Percentiles rank a stretch among this genome's conserved stretches.
phyloP scores from a whole-genome alignment of 2,797 vertebrate genomes.

The Scolopax bukidnonensis region DNA sequence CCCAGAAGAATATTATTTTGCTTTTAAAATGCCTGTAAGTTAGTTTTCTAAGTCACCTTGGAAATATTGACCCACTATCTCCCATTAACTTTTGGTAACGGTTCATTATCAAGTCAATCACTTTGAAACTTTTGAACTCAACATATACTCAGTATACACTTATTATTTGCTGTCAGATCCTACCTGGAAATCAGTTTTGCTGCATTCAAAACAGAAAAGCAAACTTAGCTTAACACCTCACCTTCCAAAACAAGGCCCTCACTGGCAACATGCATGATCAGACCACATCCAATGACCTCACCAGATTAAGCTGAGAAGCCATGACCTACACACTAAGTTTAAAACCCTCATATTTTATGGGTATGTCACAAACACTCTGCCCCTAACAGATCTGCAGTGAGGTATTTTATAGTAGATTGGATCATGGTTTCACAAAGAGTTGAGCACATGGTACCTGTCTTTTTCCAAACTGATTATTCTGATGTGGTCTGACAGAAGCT shows the following conservation, averaged over 20 bases:
- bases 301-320: background rate
- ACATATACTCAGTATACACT: fast-evolving
- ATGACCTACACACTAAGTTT: background rate
- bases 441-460: background rate
- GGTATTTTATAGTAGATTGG: background rate
- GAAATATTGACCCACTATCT: fast-evolving
- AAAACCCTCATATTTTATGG: background rate
- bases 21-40: background rate
- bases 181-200: background rate
- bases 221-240: background rate
- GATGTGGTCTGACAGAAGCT: constrained; percentile 4
- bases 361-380: fast-evolving
- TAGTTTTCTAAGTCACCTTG: background rate
- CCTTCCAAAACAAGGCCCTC: fast-evolving
- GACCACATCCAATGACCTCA: background rate
- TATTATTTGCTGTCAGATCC: background rate
- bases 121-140: background rate
- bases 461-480: background rate
- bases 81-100: background rate
- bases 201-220: background rate
- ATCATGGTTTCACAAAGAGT: background rate
- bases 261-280: background rate
- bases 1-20: background rate
- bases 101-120: background rate
- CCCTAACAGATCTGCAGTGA: background rate